A percentile compares a stretch with the other conserved stretches of the same genome.
Evolutionary conservation across 2,888 invertebrate genomes (phyloP).

Genomic region (Volucella bombylans): DNA sequence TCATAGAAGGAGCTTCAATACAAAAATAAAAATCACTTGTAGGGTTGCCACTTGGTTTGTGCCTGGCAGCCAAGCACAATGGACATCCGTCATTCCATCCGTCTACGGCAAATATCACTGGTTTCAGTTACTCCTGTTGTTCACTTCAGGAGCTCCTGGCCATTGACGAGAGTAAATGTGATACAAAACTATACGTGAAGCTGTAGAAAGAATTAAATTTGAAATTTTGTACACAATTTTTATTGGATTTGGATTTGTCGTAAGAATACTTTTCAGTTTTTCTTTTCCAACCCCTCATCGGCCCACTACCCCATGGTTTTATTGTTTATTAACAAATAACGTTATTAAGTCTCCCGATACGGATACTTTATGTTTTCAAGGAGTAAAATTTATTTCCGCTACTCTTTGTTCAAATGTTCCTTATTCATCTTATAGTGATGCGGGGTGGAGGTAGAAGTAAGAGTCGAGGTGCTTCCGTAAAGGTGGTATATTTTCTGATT

Average conservation of each 20-base stretch:
- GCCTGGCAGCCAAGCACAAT: slow-evolving; percentile 31
- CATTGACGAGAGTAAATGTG: not conserved
- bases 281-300: not conserved
- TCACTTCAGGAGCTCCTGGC: not conserved
- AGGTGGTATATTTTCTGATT: not conserved
- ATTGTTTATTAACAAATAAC: slow-evolving; percentile 46
- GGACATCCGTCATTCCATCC: slow-evolving; percentile 13
- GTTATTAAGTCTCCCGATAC: slow-evolving; percentile 20
- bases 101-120: not conserved
- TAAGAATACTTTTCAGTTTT: not conserved
- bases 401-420: slow-evolving; percentile 6
- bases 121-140: not conserved
- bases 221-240: slow-evolving; percentile 25
- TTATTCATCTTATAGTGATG: not conserved
- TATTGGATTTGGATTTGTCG: slow-evolving; percentile 13
- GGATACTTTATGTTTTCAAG: slow-evolving; percentile 38
- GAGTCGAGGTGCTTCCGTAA: slow-evolving; percentile 3
- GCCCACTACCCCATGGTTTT: not conserved
- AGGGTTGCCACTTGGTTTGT: slow-evolving; percentile 15
- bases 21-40: slow-evolving; percentile 19
- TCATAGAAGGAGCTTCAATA: not conserved
- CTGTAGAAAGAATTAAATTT: slow-evolving; percentile 33
- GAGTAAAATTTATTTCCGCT: slow-evolving; percentile 22
- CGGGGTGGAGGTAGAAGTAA: not conserved
- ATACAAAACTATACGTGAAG: slow-evolving; percentile 42